phyloP scores from a whole-genome alignment of 92 coral and sea anemone genomes.

The Siderastrea siderea region DNA sequence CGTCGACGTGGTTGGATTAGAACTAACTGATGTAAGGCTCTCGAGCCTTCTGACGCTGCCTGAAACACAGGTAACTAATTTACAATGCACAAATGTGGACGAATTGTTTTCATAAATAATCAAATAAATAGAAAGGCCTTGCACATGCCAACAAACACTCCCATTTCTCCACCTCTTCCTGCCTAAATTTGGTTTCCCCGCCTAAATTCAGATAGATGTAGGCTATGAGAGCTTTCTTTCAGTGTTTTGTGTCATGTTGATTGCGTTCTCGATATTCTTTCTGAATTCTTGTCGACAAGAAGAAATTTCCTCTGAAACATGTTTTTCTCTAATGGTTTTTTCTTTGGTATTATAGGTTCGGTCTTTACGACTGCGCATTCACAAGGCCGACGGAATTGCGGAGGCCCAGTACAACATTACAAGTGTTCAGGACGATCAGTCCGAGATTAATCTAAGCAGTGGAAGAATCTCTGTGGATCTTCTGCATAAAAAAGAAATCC shows the following conservation, averaged over 20 bases:
- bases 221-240: no score
- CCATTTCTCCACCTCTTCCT: no score
- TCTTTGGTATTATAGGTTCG: constrained; percentile 36
- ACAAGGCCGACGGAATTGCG: constrained; percentile 24
- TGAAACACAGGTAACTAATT: constrained; percentile 59
- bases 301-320: no score
- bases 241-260: no score
- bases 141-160: no score
- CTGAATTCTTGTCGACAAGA: no score
- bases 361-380: constrained; percentile 66
- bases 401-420: constrained; percentile 60
- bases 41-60: constrained; percentile 84
- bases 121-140: no score
- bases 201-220: no score
- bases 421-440: constrained; percentile 70
- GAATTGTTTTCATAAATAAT: no score
- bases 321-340: background rate
- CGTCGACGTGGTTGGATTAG: constrained; percentile 46
- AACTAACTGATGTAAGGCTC: constrained; percentile 71
- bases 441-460: constrained; percentile 68
- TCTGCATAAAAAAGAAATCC: background rate
- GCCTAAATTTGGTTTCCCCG: no score
- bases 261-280: no score
- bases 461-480: constrained; percentile 48
- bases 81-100: background rate